A percentile compares a stretch with the other conserved stretches of the same genome.
These are phyloP conservation scores for Setophaga kirtlandii DNA, from an alignment of 2,113 vertebrate genomes.

Conservation along the genomic window DNA sequence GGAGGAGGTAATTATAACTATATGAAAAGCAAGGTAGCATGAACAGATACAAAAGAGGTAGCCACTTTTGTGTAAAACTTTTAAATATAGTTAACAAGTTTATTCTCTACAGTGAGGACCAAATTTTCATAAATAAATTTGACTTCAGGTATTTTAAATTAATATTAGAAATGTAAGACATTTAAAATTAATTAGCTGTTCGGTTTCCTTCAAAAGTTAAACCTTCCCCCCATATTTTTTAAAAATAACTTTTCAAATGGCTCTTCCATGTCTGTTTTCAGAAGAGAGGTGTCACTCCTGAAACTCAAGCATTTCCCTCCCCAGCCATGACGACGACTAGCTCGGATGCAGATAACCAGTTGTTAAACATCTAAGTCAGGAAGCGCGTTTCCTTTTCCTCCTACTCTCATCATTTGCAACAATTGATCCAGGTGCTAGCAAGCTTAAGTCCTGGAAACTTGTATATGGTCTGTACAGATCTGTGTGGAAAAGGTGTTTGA, in stretches of 20 bases:
- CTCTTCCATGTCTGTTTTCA: neutral
- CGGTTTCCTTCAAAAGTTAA: neutral
- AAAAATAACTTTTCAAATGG: neutral
- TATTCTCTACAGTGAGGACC: neutral
- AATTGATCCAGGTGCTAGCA: neutral
- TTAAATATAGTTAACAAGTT: neutral
- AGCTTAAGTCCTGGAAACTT: neutral
- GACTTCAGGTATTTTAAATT: neutral
- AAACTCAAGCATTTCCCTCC: neutral
- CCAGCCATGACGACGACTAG: neutral
- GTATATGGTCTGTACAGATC: neutral
- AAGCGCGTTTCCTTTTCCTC: neutral
- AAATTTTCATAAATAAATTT: neutral
- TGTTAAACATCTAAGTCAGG: neutral
- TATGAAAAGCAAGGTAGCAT: neutral
- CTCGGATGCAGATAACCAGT: neutral
- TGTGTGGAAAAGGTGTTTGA: neutral
- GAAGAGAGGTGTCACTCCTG: neutral
- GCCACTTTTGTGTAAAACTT: neutral
- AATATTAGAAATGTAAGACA: neutral
- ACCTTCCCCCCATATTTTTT: rapidly evolving
- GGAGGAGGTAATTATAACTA: neutral
- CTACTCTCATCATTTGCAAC: neutral
- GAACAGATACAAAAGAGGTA: neutral
- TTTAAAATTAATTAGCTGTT: neutral